A percentile compares a stretch with the other conserved stretches of the same genome.
Conservation (phyloP, 2,888 invertebrate genomes). For the Cistogaster globosa region DNA sequence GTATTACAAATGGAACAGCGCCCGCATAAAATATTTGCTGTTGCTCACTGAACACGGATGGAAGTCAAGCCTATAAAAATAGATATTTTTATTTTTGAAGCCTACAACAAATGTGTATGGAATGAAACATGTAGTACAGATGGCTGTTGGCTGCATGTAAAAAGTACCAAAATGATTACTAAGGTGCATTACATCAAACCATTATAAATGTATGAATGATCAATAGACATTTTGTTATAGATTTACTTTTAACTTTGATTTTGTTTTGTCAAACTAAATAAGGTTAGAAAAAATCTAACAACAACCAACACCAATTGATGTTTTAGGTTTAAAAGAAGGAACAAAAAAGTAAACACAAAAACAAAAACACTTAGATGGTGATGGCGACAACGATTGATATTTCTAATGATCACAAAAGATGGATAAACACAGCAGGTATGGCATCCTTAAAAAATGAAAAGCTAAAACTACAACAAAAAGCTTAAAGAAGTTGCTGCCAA, state of each 20-base stretch:
- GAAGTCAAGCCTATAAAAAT: slow-evolving; percentile 68
- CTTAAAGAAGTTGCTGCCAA: slow-evolving; percentile 39
- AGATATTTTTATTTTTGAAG: slow-evolving; percentile 36
- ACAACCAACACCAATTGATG: slow-evolving; percentile 47
- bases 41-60: slow-evolving; percentile 50
- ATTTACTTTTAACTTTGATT: not conserved
- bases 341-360: slow-evolving; percentile 7
- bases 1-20: slow-evolving; percentile 69
- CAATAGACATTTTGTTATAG: slow-evolving; percentile 30
- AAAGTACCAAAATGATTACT: slow-evolving; percentile 22
- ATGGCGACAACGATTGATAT: slow-evolving; percentile 71
- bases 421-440: slow-evolving; percentile 70
- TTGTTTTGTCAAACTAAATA: slow-evolving; percentile 31
- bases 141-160: slow-evolving; percentile 15
- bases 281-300: slow-evolving; percentile 42
- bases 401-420: slow-evolving; percentile 71
- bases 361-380: slow-evolving; percentile 38
- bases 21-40: slow-evolving; percentile 58
- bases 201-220: slow-evolving; percentile 10
- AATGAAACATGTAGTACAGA: slow-evolving; percentile 42
- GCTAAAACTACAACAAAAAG: not conserved
- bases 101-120: slow-evolving; percentile 48
- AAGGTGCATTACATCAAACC: slow-evolving; percentile 21
- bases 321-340: slow-evolving; percentile 1
- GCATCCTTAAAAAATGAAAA: slow-evolving; percentile 33